phyloP scores from a whole-genome alignment of 2,888 invertebrate species.

The Agonopterix subpropinquella region DNA sequence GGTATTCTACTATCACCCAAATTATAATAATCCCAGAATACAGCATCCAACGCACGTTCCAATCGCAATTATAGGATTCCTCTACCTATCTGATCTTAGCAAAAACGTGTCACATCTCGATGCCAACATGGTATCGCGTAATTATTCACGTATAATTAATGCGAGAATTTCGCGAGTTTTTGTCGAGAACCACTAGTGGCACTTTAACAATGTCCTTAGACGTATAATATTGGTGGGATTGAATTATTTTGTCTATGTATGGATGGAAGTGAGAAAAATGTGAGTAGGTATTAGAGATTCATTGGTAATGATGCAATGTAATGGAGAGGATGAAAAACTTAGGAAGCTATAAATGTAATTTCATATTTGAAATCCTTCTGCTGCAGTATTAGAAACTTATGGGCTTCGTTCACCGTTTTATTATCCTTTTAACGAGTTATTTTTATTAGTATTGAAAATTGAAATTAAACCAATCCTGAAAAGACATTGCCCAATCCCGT shows the following conservation, averaged over 20 bases:
- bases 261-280: constrained; percentile 5
- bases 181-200: constrained; percentile 23
- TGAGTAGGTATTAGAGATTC: too few relatives aligned
- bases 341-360: too few relatives aligned
- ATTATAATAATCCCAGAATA: constrained; percentile 16
- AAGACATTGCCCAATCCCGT: too few relatives aligned
- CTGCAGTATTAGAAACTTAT: too few relatives aligned
- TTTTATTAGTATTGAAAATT: too few relatives aligned
- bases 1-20: constrained; percentile 2
- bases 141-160: constrained; percentile 47
- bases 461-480: too few relatives aligned
- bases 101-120: constrained; percentile 37
- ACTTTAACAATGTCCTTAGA: constrained; percentile 51
- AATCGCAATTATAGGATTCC: constrained; percentile 23
- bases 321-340: too few relatives aligned
- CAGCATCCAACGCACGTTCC: constrained; percentile 7
- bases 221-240: constrained; percentile 32
- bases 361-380: too few relatives aligned
- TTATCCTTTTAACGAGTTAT: too few relatives aligned
- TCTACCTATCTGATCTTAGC: constrained; percentile 8
- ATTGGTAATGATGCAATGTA: too few relatives aligned
- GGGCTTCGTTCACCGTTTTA: too few relatives aligned
- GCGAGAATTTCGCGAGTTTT: constrained; percentile 32
- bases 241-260: constrained; percentile 29
- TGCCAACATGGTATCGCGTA: constrained; percentile 30